A percentile compares a stretch with the other conserved stretches of the same genome.
Evolutionary conservation across 92 coral and sea anemone species (phyloP).

Genomic region (Umimayanthus kanabou): DNA sequence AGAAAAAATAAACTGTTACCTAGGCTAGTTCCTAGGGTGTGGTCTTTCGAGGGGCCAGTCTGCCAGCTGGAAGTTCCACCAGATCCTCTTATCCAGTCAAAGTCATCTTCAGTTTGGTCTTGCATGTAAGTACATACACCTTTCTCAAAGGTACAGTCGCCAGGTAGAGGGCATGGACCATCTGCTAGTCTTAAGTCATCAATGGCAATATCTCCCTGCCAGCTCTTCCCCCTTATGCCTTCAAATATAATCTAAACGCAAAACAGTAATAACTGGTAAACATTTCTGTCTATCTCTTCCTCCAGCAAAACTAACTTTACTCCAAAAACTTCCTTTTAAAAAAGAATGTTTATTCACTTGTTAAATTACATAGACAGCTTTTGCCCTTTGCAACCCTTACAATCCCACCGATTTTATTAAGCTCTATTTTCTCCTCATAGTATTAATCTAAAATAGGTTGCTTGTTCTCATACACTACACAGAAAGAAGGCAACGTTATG

Average conservation of each 20-base stretch:
- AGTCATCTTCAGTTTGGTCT: conserved; percentile 80
- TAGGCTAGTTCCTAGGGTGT: conserved; percentile 76
- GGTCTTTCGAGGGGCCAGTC: conserved; percentile 93
- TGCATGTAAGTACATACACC: conserved; percentile 86
- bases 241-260: conserved; percentile 70
- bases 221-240: conserved; percentile 78
- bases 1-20: conserved; percentile 50
- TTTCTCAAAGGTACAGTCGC: conserved; percentile 91
- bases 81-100: conserved; percentile 90
- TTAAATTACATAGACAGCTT: too few relatives aligned
- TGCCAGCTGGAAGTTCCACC: conserved; percentile 85
- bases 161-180: conserved; percentile 84
- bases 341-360: too few relatives aligned
- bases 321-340: too few relatives aligned
- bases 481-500: too few relatives aligned
- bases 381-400: too few relatives aligned
- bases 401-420: too few relatives aligned
- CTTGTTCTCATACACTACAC: too few relatives aligned
- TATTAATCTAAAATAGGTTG: too few relatives aligned
- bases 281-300: not conserved
- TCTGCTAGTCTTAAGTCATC: conserved; percentile 73
- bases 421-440: too few relatives aligned
- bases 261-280: not conserved
- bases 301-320: not conserved
- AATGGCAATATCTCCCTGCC: conserved; percentile 80